These are phyloP conservation scores for Chiloscyllium plagiosum DNA, from an alignment of 2,113 vertebrate genomes.

Conservation along the genomic window DNA sequence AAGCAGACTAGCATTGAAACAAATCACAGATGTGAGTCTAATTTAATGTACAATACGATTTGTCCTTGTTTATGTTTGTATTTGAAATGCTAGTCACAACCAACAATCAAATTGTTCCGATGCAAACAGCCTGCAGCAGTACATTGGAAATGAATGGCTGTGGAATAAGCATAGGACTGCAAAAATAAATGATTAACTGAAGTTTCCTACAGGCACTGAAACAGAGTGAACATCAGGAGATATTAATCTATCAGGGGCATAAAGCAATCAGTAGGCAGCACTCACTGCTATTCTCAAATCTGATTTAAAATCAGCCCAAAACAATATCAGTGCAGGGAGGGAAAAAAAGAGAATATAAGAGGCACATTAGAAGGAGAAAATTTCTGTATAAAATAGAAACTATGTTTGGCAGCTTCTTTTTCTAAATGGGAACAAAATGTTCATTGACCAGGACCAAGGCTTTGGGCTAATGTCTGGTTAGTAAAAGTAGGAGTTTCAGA, in stretches of 20 bases:
- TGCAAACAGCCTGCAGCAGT: neutral
- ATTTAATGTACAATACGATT: conserved; percentile 17
- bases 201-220: neutral
- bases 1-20: neutral
- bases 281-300: neutral
- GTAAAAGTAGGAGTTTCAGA: neutral
- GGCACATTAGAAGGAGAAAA: neutral
- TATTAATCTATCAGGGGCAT: neutral
- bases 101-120: neutral
- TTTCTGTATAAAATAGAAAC: neutral
- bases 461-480: neutral
- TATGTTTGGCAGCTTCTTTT: neutral
- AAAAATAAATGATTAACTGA: conserved; percentile 15
- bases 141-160: neutral
- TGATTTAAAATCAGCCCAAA: neutral
- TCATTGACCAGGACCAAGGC: neutral
- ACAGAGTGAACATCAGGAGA: neutral
- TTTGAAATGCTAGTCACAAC: neutral
- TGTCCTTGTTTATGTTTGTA: neutral
- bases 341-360: too few species aligned
- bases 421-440: neutral
- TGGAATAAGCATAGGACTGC: neutral
- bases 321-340: neutral
- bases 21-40: neutral
- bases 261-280: neutral